phyloP scores from a whole-genome alignment of 2,797 vertebrate species.

The Acipenser ruthenus region DNA sequence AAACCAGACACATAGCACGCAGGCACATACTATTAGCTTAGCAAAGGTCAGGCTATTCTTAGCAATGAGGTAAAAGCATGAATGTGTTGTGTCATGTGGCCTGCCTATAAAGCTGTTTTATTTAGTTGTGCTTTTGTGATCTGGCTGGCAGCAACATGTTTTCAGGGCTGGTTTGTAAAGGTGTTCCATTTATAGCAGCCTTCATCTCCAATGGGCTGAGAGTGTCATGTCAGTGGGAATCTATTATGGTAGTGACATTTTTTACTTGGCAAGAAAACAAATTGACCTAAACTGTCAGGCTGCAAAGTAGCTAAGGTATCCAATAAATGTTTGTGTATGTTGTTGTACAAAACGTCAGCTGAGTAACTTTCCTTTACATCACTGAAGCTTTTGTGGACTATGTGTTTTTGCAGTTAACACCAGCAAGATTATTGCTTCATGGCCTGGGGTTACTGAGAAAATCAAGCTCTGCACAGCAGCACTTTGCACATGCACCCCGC shows the following conservation, averaged over 20 bases:
- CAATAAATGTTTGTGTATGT: slow-evolving; percentile 7
- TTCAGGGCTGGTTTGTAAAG: slow-evolving; percentile 2
- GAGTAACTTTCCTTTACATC: slow-evolving; percentile 6
- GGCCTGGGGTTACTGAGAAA: not conserved
- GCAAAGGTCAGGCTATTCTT: slow-evolving; percentile 6
- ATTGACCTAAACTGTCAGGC: slow-evolving; percentile 1
- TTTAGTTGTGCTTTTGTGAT: slow-evolving; percentile 12
- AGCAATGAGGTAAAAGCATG: slow-evolving; percentile 10
- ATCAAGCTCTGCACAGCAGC: not conserved
- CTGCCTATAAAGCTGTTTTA: slow-evolving; percentile 9
- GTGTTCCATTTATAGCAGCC: slow-evolving; percentile 19
- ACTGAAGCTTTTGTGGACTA: not conserved
- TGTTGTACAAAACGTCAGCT: not conserved
- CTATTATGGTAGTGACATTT: slow-evolving; percentile 20
- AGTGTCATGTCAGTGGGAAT: slow-evolving; percentile 13
- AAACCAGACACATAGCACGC: slow-evolving; percentile 1
- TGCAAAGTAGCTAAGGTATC: not conserved
- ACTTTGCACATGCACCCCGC: not conserved
- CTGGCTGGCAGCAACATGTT: slow-evolving; percentile 6
- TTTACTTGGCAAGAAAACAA: slow-evolving; percentile 18
- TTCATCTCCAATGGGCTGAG: slow-evolving; percentile 3
- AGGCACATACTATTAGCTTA: not conserved
- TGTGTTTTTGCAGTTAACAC: slow-evolving; percentile 4
- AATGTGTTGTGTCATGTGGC: slow-evolving; percentile 6
- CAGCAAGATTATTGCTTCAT: not conserved